Base-by-base conservation (phyloP, 2,113 vertebrate species). In the Chaetodon trifascialis region DNA sequence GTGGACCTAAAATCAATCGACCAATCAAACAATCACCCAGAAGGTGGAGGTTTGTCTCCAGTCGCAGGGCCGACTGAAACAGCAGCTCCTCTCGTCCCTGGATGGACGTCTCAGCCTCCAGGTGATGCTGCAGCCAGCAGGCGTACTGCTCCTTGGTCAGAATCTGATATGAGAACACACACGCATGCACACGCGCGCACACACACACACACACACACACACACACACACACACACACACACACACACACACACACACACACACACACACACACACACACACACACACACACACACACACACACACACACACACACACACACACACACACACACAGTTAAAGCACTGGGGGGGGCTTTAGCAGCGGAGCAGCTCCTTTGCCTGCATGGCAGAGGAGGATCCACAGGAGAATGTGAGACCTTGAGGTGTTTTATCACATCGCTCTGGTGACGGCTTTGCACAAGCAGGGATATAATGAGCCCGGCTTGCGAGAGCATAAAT, bases 41-140 rank as follows among this genome's bases (percentile, higher is more conserved):
- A 60, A 99, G 95, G 54, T 99, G 97, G 25, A 99, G 95, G 91
- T 98, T 96, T 0, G 96, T 99, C 92, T 99, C 98, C 91, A 99
- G 92, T 30, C 94, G 93, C 38, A 96, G 88, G 1, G 98, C 98
- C 6, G 98, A 99, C 86, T 98, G 95, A 84, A 96, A 99, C 44
- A 99, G 95, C 66, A 97, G 94, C 87, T 99, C 97, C 83, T 99
- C 97, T 0, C 98, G 93, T 47, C 97, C 96, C 86, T 99, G 97
- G 91, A 97, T 91, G 46, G 97, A 94, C 0, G 97, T 96, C 86
- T 99, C 98, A 2, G 98, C 98, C 92, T 97, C 96, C 64, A 99
- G 93, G 93, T 98, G 98, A 87, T 80, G 90, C 94, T 97, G 96
- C 84, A 98, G 91, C 98, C 98, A 99, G 91, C 93, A 93, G 66